Evolutionary conservation across 2,888 invertebrate species (phyloP), one percentile per base, ranked within the genome.

Genomic region (Nemoura dubitans): DNA sequence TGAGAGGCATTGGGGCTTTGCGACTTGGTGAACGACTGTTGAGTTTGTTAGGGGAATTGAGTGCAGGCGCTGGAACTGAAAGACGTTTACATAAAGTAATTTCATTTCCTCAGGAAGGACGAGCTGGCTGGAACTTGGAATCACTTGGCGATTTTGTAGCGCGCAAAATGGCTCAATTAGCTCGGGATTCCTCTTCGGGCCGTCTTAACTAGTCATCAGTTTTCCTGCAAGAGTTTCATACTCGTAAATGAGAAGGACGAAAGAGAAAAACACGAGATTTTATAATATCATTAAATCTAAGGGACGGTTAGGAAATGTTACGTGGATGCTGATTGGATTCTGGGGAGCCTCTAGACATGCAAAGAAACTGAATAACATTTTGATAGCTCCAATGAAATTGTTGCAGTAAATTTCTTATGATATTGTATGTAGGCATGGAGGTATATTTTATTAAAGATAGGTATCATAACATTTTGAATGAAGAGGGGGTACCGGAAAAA

Each of bases 141-240:
- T 84, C 84, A 84, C 84, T 84, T n/a, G 86, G 81, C 86, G 81
- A 82, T 82, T 86, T 42, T 86, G 86, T 25, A 29, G 21, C 28
- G 86, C 21, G 78, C 59, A 59, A 86, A 86, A 78, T 43, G 27
- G 76, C 82, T 82, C 86, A 86, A 86, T 86, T 86, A 86, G 86
- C 28, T 26, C 30, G 26, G 30, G 26, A n/a, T 82, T 30, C 25
- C 21, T 29, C 82, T 82, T 28, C n/a, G 28, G 27, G 78, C 28
- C 78, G 26, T 78, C 26, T 78, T 27, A 78, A 78, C 78, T 78
- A 78, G 78, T 28, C 78, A 27, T 78, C 28, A 78, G 78, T 27
- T 59, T 59, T 59, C 59, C 59, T 59, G 59, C 59, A 36, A 59
- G 59, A 10, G 59, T 59, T 59, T 59, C 59, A 59, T 59, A 21